A percentile compares a stretch with the other conserved stretches of the same genome.
These are phyloP conservation scores for Panopea generosa DNA, from an alignment of 2,888 invertebrate species.

Conservation along the genomic window DNA sequence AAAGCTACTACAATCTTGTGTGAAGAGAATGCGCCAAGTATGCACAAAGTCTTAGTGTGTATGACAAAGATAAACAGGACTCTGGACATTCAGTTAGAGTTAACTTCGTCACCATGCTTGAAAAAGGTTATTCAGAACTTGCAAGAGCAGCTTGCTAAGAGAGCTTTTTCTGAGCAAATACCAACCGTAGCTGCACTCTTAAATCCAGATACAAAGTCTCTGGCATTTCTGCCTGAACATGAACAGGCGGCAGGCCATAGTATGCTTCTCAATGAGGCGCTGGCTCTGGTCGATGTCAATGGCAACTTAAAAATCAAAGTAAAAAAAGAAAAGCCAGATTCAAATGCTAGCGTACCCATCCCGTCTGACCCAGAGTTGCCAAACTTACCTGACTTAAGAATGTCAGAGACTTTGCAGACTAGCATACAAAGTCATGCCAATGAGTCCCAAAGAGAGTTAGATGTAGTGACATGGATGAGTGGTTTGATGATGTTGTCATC, in stretches of 20 bases:
- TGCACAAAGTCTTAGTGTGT: constrained; percentile 43
- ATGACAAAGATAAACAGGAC: constrained; percentile 22
- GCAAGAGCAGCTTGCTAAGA: constrained; percentile 29
- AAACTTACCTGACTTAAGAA: too few species aligned
- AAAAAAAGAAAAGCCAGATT: constrained; percentile 16
- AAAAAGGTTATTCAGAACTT: constrained; percentile 18
- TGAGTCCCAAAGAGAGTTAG: too few species aligned
- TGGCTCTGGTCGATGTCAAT: constrained; percentile 20
- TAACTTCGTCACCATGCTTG: not conserved
- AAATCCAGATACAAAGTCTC: constrained; percentile 42
- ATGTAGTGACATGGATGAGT: too few species aligned
- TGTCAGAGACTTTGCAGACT: too few species aligned
- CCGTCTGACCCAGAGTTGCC: too few species aligned
- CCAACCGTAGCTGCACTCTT: constrained; percentile 32
- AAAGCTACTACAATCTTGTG: constrained; percentile 48
- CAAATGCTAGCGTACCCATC: too few species aligned
- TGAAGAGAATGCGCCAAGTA: constrained; percentile 49
- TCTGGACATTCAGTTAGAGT: not conserved
- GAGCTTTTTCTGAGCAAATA: constrained; percentile 41
- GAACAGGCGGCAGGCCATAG: constrained; percentile 11
- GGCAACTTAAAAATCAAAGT: constrained; percentile 15
- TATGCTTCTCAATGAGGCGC: constrained; percentile 33
- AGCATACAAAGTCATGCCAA: too few species aligned
- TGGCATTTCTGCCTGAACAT: constrained; percentile 25
- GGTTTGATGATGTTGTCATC: too few species aligned